These are phyloP conservation scores for zebrafish (Danio rerio) DNA, from an alignment of 2,113 vertebrate genomes.

Conservation along the genomic window GRCz12tu NC_133185.1:28429501-28430000, in stretches of 20 bases:
- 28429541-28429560: too few relatives aligned
- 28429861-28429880: neutral
- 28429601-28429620: too few relatives aligned
- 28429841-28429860: neutral
- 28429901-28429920: neutral
- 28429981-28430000: neutral
- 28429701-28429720: too few relatives aligned
- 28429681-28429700: too few relatives aligned
- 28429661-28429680: too few relatives aligned
- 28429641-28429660: too few relatives aligned
- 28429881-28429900: neutral
- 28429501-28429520: too few relatives aligned
- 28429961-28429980: too few relatives aligned
- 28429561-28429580: too few relatives aligned
- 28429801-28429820: slow-evolving; percentile 14
- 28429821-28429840: slow-evolving; percentile 20
- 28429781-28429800: neutral
- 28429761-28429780: slow-evolving; percentile 2
- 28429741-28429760: neutral
- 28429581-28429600: too few relatives aligned
- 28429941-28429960: neutral
- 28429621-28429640: too few relatives aligned
- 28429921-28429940: neutral
- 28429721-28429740: neutral
- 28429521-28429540: too few relatives aligned